Evolutionary conservation across 2,113 vertebrate species (phyloP), one percentile per base, ranked within the genome.

Genomic region (Ovis aries): DNA sequence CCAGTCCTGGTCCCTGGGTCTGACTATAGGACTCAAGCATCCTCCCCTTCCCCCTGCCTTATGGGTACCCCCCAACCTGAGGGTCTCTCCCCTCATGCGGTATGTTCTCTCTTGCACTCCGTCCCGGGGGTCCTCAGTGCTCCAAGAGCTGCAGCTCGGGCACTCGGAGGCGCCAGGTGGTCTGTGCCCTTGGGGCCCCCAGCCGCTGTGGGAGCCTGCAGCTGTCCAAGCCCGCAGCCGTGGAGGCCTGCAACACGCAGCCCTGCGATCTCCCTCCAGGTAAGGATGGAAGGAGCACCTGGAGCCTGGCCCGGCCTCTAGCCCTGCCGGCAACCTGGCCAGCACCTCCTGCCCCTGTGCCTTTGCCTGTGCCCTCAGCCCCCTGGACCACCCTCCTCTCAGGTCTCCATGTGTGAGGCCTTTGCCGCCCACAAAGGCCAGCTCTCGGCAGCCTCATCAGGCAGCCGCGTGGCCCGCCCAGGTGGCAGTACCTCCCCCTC

Each of bases 191-290:
- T 0, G 90, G 94, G 0, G 98, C 99, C 3, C 99, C 99, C 92
- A 99, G 99, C 93, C 99, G 59, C 0, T 99, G 99, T 23, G 92
- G 97, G 95, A 60, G 97, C 85, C 97, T 97, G 96, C 98, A 98
- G 96, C 96, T 88, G 13, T 97, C 98, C 60, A 99, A 98, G 98
- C 99, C 99, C 4, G 13, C 97, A 19, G 99, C 98, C 0, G 92
- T 99, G 96, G 99, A 99, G 77, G 98, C 96, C 97, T 99, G 99
- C 98, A 99, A 99, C 99, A 92, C 71, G 1, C 99, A 99, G 98
- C 98, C 99, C 77, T 99, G 99, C 98, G 98, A 98, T 94, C 98
- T 98, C 45, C 98, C 99, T 11, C 99, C 99, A 95, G 98, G 99
- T 99, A 97, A 99, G 99, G 94, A 50, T 2, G 0, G 19, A 55